Evolutionary conservation across 2,113 vertebrate genomes (phyloP), one percentile per base, ranked within the genome.

Genomic region (Dicaeum eximium): DNA sequence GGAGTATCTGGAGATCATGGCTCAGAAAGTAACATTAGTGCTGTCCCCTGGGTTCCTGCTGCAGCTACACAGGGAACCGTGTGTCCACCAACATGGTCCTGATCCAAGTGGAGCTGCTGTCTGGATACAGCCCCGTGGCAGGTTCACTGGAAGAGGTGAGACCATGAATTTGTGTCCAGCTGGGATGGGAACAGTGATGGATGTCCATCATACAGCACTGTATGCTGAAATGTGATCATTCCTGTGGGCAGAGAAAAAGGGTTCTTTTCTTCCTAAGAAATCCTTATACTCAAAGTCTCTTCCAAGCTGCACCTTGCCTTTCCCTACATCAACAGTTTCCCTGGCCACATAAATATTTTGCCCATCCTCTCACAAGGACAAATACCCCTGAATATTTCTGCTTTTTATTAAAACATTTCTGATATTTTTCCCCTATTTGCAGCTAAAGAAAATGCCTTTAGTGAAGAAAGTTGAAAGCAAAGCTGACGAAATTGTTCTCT

Each of bases 71-170:
- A 58, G 96, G 97, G 69, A 95, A 94, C 58, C 95, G 93, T 69
- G 81, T 93, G 65, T 94, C 95, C 58, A 95, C 95, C 81, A 97
- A 97, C 90, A 96, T 97, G 95, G 96, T 93, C 81, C 80, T 97
- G 85, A 86, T 96, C 69, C 86, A 97, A 90, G 80, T 96, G 75
- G 93, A 96, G 75, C 53, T 97, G 90, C 93, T 96, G n/a, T 95
- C 96, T 80, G 97, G 97, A 93, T 97, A 95, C 88, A 93, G 73
- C 48, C 92, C 90, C 3, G n/a, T 94, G 54, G 47, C 86, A 84
- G 56, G 47, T 18, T 96, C 96, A 67, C 58, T 94, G 90, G 91
- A 97, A 80, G 66, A 97, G 85, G 96, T 97, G 70, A 96, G 96
- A 87, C 47, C 0, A 1, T 0, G 2, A 89, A 17, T 72, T 58